Base-by-base conservation (phyloP, 2,797 vertebrate species). In the Mus caroli region DNA sequence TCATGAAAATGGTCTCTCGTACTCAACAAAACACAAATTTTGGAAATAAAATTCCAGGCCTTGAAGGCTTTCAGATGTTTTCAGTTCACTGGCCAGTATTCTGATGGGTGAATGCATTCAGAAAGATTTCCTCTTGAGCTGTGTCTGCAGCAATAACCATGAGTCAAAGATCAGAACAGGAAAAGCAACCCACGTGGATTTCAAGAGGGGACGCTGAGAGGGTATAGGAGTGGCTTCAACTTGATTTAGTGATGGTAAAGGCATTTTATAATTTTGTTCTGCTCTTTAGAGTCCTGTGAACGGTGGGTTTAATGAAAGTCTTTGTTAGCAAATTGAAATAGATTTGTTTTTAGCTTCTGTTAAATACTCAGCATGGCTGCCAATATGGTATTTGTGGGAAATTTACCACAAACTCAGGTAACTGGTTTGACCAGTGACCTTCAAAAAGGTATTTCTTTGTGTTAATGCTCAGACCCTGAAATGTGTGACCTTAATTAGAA, bases 301-400 rank as follows among this genome's bases (percentile, higher is more conserved):
- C 54, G 24, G 28, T 37, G 79, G 13, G 28, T 80, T 56, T 89
- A 79, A 93, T 80, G 85, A 83, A 82, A 86, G 62, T 37, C 62
- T 58, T 2, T 60, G 26, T 22, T 10, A 78, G 43, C 2, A 34
- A 40, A 15, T 62, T 62, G 60, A 89, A 91, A n/a, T 26, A 12
- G 34, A 58, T 95, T 94, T 95, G 40, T 19, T 58, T 4, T 94
- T 79, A 83, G 87, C 28, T 17, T 34, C 73, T 75, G 40, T 86
- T 58, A 88, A 64, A 84, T 86, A 73, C 62, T 76, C 28, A 54
- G 9, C 6, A 5, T 71, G 43, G 28, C 34, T 56, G 20, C 52
- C 9, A 2, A 46, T 50, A 50, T 11, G 2, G 14, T 37, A n/a
- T 56, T 95, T 31, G 84, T 10, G 82, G 52, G 40, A 85, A 92